Conservation (phyloP, 1,140 invertebrate species). For the Piezodorus guildinii region DNA sequence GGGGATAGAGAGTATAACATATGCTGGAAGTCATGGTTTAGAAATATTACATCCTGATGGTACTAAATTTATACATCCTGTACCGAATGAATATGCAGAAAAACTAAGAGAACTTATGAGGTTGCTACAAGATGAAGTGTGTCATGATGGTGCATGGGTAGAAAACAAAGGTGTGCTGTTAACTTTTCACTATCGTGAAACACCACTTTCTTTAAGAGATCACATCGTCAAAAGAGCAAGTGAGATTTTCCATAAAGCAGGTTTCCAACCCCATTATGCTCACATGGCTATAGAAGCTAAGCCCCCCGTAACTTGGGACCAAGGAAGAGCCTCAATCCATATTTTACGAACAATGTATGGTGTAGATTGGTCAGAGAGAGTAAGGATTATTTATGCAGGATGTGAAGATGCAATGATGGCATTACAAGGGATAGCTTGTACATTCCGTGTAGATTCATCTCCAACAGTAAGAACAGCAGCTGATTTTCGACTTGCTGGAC, state of each 20-base stretch:
- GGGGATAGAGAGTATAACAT: slow-evolving; percentile 50
- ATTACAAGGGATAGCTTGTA: slow-evolving; percentile 77
- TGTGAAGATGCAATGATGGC: slow-evolving; percentile 86
- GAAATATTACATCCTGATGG: slow-evolving; percentile 84
- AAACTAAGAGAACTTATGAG: slow-evolving; percentile 71
- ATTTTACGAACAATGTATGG: slow-evolving; percentile 80
- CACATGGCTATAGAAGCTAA: slow-evolving; percentile 81
- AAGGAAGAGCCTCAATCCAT: slow-evolving; percentile 79
- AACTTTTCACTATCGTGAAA: slow-evolving; percentile 81
- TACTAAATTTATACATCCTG: slow-evolving; percentile 81
- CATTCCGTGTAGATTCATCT: slow-evolving; percentile 75
- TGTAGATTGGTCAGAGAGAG: slow-evolving; percentile 80
- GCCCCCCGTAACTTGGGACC: slow-evolving; percentile 82
- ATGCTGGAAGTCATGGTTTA: slow-evolving; percentile 82
- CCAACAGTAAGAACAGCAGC: slow-evolving; percentile 74
- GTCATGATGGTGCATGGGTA: slow-evolving; percentile 78
- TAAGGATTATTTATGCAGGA: slow-evolving; percentile 80
- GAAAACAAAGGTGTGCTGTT: slow-evolving; percentile 80
- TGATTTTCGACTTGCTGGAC: slow-evolving; percentile 69
- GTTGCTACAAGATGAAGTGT: slow-evolving; percentile 70
- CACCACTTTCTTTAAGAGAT: slow-evolving; percentile 49
- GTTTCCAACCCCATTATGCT: slow-evolving; percentile 62
- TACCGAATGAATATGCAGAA: slow-evolving; percentile 72
- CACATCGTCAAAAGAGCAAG: slow-evolving; percentile 54
- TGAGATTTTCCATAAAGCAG: slow-evolving; percentile 57